Base-by-base conservation (phyloP, 1,140 invertebrate species). In the Elysia chlorotica region DNA sequence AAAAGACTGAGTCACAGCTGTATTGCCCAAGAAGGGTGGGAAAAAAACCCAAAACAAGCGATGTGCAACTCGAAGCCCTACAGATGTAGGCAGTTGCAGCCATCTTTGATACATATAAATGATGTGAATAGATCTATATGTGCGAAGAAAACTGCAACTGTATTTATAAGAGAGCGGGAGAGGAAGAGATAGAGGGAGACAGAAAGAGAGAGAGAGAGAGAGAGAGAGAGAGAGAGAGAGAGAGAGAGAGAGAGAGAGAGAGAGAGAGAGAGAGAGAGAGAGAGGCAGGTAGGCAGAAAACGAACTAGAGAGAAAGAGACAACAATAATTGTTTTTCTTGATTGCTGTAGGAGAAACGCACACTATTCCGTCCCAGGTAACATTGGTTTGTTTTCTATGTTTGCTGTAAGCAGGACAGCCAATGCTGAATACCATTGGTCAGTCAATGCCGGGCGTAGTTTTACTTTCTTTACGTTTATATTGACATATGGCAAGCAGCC, bases 221-320 rank as follows among this genome's bases (percentile, higher is more conserved):
- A 63, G 25, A 63, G 61, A 63, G 25, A 63, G 41, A 48, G 61
- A 63, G 25, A 63, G 61, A 63, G 25, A 63, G 61, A 31, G 25
- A 63, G 61, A 63, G 61, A 63, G 5, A 63, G 61, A 63, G 10
- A 63, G 6, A 63, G 61, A 63, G 23, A 63, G 61, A 63, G 57
- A 61, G 57, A 61, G 3, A 1, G 1, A 0, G 57, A 28, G 57
- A 61, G 57, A 28, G 57, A 23, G 3, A 28, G 57, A 61, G 17
- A 3, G 30, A 61, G 30, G 57, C 17, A 61, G 30, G 57, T 19
- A 61, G n/a, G 57, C 19, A 3, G 30, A 3, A 25, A 61, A 25
- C 19, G 57, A 61, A 1, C 19, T n/a, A 61, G 30, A 61, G 57
- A 61, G 3, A 61, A 25, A 1, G 1, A 30, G 61, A 0, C 28